Conservation (phyloP, 2,113 vertebrate species). For the Paramormyrops kingsleyae region DNA sequence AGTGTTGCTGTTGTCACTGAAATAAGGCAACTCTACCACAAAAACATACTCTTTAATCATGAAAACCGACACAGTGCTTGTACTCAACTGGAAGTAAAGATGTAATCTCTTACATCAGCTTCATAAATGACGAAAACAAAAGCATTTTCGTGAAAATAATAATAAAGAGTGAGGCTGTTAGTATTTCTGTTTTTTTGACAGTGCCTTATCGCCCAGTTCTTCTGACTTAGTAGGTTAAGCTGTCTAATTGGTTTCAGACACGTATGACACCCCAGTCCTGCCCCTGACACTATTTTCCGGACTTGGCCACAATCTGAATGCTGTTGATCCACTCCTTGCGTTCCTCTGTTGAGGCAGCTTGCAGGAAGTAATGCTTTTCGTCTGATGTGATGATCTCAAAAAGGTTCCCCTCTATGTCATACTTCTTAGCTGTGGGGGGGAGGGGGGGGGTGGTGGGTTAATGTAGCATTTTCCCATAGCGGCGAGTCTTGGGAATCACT, state of each 20-base stretch:
- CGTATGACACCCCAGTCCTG: background rate
- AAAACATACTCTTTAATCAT: background rate
- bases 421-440: slow-evolving; percentile 67
- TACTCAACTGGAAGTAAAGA: background rate
- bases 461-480: background rate
- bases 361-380: slow-evolving; percentile 85
- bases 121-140: background rate
- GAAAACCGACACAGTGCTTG: background rate
- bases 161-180: background rate
- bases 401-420: slow-evolving; percentile 75
- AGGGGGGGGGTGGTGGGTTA: background rate
- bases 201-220: background rate
- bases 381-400: slow-evolving; percentile 96
- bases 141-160: background rate
- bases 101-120: background rate
- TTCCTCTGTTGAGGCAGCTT: slow-evolving; percentile 77
- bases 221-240: background rate
- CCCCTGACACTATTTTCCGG: slow-evolving; percentile 67
- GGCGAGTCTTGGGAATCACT: background rate
- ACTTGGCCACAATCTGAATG: slow-evolving; percentile 77
- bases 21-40: background rate
- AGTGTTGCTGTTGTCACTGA: background rate
- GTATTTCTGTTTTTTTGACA: background rate
- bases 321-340: slow-evolving; percentile 93
- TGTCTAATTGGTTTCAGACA: background rate